A percentile compares a stretch with the other conserved stretches of the same genome.
These are phyloP conservation scores for Seriola rivoliana DNA, from an alignment of 2,113 vertebrate genomes.

Conservation along the genomic window DNA sequence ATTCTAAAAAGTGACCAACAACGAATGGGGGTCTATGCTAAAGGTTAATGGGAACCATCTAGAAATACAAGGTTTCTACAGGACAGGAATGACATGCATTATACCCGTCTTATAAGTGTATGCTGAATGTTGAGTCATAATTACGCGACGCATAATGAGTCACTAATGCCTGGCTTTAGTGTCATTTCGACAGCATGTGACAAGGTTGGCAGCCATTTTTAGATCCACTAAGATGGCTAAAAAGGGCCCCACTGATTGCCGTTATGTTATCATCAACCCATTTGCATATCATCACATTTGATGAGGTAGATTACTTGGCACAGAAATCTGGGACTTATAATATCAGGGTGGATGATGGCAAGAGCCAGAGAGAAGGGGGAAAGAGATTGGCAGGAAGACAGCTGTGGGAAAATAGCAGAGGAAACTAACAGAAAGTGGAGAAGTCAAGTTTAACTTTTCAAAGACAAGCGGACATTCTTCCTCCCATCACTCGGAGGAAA, in stretches of 20 bases:
- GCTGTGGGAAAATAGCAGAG: conserved; percentile 16
- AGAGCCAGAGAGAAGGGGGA: conserved; percentile 10
- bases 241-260: conserved; percentile 54
- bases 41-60: not conserved
- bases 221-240: conserved; percentile 31
- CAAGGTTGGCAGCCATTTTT: conserved; percentile 39
- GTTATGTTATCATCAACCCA: conserved; percentile 50
- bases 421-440: conserved; percentile 7
- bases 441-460: conserved; percentile 43
- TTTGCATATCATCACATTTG: conserved; percentile 65
- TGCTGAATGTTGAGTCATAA: conserved; percentile 39
- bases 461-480: conserved; percentile 32
- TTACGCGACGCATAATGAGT: conserved; percentile 48
- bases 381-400: conserved; percentile 40
- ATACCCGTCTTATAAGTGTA: conserved; percentile 9
- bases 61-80: not conserved
- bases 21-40: fast-evolving
- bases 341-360: conserved; percentile 20
- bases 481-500: not conserved
- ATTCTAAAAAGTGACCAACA: not conserved
- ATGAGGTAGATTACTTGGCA: conserved; percentile 59
- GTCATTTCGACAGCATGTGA: conserved; percentile 21
- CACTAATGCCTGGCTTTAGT: conserved; percentile 46
- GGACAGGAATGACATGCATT: conserved; percentile 17
- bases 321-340: conserved; percentile 25